Conservation (phyloP, 2,797 vertebrate genomes). For the Neosilurus hyrtlii region DNA sequence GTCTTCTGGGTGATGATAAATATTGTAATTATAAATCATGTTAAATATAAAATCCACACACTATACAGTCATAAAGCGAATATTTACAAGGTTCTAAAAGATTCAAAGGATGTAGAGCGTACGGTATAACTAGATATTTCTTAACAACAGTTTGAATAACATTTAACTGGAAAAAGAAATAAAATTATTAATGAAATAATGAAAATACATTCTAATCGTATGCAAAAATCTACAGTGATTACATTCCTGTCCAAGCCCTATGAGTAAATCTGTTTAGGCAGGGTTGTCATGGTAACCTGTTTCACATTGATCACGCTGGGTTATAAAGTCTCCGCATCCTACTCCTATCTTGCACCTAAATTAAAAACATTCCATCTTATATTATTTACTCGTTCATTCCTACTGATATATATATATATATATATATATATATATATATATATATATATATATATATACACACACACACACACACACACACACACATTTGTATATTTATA, state of each 20-base stretch:
- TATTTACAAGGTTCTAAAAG: too few relatives aligned
- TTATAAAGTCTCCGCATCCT: not conserved
- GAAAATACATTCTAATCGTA: not conserved
- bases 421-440: too few relatives aligned
- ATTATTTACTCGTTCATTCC: too few relatives aligned
- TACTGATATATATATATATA: too few relatives aligned
- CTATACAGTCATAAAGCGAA: not conserved
- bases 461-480: too few relatives aligned
- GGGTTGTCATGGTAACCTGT: conserved; percentile 8
- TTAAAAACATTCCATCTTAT: not conserved
- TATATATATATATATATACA: too few relatives aligned
- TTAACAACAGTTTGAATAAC: not conserved
- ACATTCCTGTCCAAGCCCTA: not conserved
- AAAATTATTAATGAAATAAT: not conserved
- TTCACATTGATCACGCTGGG: not conserved
- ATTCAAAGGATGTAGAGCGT: not conserved
- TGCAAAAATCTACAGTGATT: not conserved
- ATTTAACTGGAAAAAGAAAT: not conserved
- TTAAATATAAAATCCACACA: not conserved
- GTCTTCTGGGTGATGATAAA: not conserved
- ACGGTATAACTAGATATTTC: not conserved
- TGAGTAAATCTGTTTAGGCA: not conserved
- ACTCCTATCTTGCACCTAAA: not conserved
- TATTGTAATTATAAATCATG: not conserved
- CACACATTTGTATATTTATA: too few relatives aligned